Conservation (phyloP, 2,888 invertebrate genomes). For the Cephalotes varians region DNA sequence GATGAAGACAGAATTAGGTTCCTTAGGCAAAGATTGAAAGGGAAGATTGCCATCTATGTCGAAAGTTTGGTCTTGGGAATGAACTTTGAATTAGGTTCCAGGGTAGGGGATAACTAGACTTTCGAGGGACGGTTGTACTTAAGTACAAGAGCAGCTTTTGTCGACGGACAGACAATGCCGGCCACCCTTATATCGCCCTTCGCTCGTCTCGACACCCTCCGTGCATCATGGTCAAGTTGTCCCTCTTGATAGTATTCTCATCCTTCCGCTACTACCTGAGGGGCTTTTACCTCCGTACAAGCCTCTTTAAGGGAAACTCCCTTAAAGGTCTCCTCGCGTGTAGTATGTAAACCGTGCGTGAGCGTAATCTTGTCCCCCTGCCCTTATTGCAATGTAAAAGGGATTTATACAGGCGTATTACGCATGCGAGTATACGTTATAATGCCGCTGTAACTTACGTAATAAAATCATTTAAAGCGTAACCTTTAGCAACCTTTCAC, state of each 20-base stretch:
- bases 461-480: constrained; percentile 12
- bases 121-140: constrained; percentile 55
- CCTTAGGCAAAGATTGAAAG: neutral
- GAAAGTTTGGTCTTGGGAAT: constrained; percentile 60
- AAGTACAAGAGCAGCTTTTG: constrained; percentile 67
- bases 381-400: constrained; percentile 55
- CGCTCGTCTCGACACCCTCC: constrained; percentile 54
- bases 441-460: constrained; percentile 9
- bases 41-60: constrained; percentile 33
- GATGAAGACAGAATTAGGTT: constrained; percentile 22
- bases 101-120: constrained; percentile 30
- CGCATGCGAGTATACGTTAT: constrained; percentile 17
- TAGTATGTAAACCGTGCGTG: constrained; percentile 64
- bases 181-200: constrained; percentile 61
- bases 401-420: constrained; percentile 22
- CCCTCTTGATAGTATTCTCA: constrained; percentile 72
- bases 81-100: constrained; percentile 65
- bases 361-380: constrained; percentile 24
- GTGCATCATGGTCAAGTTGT: constrained; percentile 76
- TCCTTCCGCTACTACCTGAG: constrained; percentile 44
- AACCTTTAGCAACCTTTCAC: constrained; percentile 11
- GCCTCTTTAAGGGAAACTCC: constrained; percentile 70
- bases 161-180: constrained; percentile 71
- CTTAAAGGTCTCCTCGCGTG: constrained; percentile 63
- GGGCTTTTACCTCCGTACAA: constrained; percentile 46